These are phyloP conservation scores for Apamea sordens DNA, from an alignment of 2,888 invertebrate species.

Conservation along the genomic window DNA sequence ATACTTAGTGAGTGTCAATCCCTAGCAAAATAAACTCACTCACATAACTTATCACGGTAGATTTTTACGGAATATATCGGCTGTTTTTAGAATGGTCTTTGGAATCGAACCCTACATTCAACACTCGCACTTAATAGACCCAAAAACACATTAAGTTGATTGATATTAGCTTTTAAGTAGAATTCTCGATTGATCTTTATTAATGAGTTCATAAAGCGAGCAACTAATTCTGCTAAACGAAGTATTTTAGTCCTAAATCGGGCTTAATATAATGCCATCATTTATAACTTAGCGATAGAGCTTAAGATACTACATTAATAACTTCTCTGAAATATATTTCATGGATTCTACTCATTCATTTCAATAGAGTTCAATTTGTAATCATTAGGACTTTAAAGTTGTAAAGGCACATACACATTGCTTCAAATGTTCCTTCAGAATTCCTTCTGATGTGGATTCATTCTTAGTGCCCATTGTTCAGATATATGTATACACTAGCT, in stretches of 20 bases:
- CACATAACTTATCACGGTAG: background rate
- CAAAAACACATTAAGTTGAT: background rate
- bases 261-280: conserved; percentile 53
- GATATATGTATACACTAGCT: too few species aligned
- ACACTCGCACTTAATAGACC: background rate
- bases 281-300: conserved; percentile 52
- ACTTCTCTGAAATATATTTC: conserved; percentile 42
- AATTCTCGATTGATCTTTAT: conserved; percentile 27
- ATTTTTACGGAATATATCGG: background rate
- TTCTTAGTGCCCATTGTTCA: background rate
- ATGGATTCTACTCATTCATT: conserved; percentile 31
- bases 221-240: conserved; percentile 25
- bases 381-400: conserved; percentile 14
- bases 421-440: background rate
- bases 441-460: background rate
- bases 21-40: background rate
- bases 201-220: conserved; percentile 25
- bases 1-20: background rate
- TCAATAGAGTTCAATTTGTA: conserved; percentile 26
- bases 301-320: conserved; percentile 54
- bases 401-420: background rate
- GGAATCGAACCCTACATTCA: too few species aligned
- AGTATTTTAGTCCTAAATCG: conserved; percentile 35
- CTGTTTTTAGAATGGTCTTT: background rate
- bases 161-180: conserved; percentile 1